Conservation (phyloP, 2,888 invertebrate genomes). For the Lottia gigantea region DNA sequence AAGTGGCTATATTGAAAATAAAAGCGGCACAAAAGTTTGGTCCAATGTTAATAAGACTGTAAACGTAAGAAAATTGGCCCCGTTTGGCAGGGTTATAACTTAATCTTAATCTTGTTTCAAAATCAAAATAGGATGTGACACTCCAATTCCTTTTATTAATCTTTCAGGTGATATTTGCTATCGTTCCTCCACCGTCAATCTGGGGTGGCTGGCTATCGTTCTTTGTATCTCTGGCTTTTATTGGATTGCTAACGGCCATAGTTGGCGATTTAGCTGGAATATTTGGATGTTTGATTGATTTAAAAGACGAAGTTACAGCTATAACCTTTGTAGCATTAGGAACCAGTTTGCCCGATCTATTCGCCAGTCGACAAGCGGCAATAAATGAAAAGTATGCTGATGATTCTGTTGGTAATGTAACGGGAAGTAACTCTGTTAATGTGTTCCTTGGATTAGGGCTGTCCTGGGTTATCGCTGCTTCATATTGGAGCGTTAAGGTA, state of each 20-base stretch:
- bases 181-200: slow-evolving; percentile 72
- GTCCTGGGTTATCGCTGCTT: slow-evolving; percentile 73
- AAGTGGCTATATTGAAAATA: no score
- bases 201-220: slow-evolving; percentile 75
- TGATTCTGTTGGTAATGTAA: slow-evolving; percentile 74
- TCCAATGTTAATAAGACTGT: no score
- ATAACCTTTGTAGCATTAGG: slow-evolving; percentile 73
- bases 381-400: slow-evolving; percentile 72
- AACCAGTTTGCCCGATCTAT: slow-evolving; percentile 73
- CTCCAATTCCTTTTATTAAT: slow-evolving; percentile 8
- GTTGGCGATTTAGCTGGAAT: slow-evolving; percentile 74
- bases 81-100: no score
- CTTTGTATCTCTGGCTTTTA: slow-evolving; percentile 70
- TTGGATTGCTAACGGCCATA: slow-evolving; percentile 73
- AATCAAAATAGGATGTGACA: no score
- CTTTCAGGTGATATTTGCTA: slow-evolving; percentile 70
- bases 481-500: slow-evolving; percentile 67
- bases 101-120: no score
- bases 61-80: no score
- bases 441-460: slow-evolving; percentile 75
- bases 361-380: slow-evolving; percentile 74
- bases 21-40: no score
- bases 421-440: slow-evolving; percentile 75
- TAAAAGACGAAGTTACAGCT: slow-evolving; percentile 71
- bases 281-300: slow-evolving; percentile 74